Evolutionary conservation across 2,888 invertebrate genomes (phyloP), one percentile per base, ranked within the genome.

Genomic region (Tridacna crocea): DNA sequence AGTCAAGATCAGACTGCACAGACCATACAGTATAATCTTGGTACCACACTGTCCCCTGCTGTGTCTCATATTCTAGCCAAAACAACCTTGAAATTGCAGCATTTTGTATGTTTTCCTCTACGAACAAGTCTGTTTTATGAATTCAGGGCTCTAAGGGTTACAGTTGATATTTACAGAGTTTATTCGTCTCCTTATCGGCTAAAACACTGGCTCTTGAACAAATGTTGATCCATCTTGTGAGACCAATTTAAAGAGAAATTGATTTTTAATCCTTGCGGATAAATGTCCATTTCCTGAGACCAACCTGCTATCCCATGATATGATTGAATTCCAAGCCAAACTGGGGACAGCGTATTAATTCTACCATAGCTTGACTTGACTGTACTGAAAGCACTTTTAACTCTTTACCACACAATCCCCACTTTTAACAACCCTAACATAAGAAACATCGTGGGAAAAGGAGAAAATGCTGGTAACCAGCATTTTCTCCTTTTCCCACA

Each of bases 221-320:
- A 77, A 83, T 47, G 75, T 68, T 68, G 47, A 68, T 68, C 68
- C 68, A 6, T 47, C 85, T 75, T 61, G 51, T 13, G 80, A 77
- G 80, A 85, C 74, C 78, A 79, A 80, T 85, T 85, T 85, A 76
- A 85, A 83, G 78, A 83, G 85, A 83, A 85, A 85, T 85, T 85
- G 85, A 85, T 85, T 85, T 83, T 85, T 85, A 85, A 85, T 85
- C 82, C 81, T 60, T 58, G 26, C 36, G 83, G 79, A 83, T 83
- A 79, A 80, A 82, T 79, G 85, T 85, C 85, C 85, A 83, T 80
- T 75, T 47, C 79, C 68, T 19, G 17, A 68, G 68, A 75, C 75
- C 55, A 72, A 65, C 22, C 60, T n/a, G 26, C 27, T 46, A 63
- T 48, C 63, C 77, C 75, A 66, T 63, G 55, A 75, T 75, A 82